A percentile compares a stretch with the other conserved stretches of the same genome.
Evolutionary conservation across 2,113 vertebrate species (phyloP).

Genomic region (Chrysemys picta): DNA sequence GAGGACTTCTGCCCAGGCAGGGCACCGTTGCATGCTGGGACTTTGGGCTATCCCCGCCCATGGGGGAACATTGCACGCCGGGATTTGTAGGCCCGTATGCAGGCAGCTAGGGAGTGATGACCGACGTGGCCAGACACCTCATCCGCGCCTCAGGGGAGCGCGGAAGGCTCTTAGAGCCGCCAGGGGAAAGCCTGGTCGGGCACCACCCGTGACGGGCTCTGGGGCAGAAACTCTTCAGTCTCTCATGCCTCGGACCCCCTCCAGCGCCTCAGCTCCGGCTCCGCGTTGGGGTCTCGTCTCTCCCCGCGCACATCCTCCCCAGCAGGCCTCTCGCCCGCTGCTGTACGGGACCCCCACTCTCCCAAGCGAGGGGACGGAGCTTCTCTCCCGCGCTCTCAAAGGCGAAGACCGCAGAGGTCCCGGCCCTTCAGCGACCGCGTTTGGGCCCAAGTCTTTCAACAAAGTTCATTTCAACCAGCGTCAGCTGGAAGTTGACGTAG

Average conservation of each 20-base stretch:
- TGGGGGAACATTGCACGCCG: neutral
- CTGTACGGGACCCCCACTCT: no score
- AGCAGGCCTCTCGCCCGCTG: no score
- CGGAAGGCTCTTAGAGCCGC: no score
- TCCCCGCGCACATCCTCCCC: no score
- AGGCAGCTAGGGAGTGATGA: neutral
- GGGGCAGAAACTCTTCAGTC: neutral
- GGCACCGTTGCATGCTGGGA: neutral
- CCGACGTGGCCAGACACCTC: no score
- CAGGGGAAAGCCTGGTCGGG: no score
- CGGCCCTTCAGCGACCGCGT: neutral
- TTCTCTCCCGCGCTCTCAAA: neutral
- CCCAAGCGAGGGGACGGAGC: neutral
- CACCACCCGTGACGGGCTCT: no score
- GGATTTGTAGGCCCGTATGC: neutral
- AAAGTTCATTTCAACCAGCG: no score
- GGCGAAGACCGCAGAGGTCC: neutral
- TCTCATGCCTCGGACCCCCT: fast-evolving
- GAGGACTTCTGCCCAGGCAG: fast-evolving
- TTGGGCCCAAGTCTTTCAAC: neutral
- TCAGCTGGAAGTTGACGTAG: neutral
- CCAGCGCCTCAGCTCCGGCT: no score
- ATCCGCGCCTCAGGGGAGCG: neutral
- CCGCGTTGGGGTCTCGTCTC: no score
- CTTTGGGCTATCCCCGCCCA: neutral